Percentiles rank a stretch among this genome's conserved stretches.
phyloP scores from a whole-genome alignment of 2,113 vertebrate genomes.

The Microcebus griseorufus region DNA sequence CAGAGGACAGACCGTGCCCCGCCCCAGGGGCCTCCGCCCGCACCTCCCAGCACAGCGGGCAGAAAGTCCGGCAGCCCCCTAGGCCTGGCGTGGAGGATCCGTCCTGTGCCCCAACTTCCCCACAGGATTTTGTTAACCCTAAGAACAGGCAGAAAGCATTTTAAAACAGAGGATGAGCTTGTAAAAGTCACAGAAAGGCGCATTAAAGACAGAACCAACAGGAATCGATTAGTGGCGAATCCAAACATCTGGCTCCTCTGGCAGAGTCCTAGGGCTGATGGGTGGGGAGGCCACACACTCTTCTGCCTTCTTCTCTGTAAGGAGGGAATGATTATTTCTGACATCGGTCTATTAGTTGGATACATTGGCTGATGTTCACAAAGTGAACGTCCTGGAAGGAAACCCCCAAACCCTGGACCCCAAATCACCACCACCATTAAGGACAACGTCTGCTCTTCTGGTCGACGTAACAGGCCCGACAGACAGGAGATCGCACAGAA shows the following conservation, averaged over 20 bases:
- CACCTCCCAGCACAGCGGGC: not conserved
- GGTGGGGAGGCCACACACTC: fast-evolving
- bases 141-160: no score
- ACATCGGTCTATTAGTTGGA: not conserved
- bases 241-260: not conserved
- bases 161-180: not conserved
- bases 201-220: fast-evolving
- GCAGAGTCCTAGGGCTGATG: no score
- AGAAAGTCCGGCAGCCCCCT: not conserved
- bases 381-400: not conserved
- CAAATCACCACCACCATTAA: not conserved
- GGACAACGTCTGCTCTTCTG: not conserved
- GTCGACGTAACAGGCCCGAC: no score
- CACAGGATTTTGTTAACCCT: fast-evolving
- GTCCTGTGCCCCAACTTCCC: not conserved
- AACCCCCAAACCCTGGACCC: not conserved
- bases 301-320: not conserved
- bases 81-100: not conserved
- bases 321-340: not conserved
- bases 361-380: not conserved
- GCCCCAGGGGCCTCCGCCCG: fast-evolving
- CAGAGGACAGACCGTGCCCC: not conserved
- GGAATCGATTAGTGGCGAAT: fast-evolving
- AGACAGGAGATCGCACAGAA: not conserved
- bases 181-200: not conserved